Evolutionary conservation across 2,113 vertebrate species (phyloP).

Genomic region (Lophotis ruficrista): DNA sequence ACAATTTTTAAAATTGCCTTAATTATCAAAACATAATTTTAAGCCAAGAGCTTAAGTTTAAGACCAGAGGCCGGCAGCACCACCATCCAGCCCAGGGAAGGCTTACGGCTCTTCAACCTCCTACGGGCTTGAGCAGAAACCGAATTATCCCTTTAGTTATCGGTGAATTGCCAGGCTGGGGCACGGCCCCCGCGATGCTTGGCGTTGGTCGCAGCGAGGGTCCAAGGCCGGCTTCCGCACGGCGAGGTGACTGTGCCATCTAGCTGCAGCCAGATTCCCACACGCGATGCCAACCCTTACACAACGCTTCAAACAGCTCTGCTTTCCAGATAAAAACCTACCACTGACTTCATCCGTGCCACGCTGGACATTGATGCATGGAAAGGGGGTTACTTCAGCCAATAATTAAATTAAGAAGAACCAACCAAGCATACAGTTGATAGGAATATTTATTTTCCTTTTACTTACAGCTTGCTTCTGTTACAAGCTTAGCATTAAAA

Average conservation of each 20-base stretch:
- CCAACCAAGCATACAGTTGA: not conserved
- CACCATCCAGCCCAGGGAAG: not conserved
- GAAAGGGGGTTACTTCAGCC: not conserved
- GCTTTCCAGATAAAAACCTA: not conserved
- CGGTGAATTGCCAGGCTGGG: fast-evolving
- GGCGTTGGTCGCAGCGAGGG: too few relatives aligned
- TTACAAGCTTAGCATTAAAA: not conserved
- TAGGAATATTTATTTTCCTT: not conserved
- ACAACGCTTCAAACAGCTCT: fast-evolving
- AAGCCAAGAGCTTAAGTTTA: not conserved
- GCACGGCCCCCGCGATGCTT: fast-evolving
- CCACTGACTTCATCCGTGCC: fast-evolving
- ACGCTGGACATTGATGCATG: fast-evolving
- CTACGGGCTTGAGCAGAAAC: not conserved
- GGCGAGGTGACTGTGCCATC: not conserved
- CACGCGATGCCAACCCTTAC: fast-evolving
- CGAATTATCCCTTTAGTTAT: fast-evolving
- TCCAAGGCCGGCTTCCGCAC: fast-evolving
- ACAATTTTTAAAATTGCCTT: fast-evolving
- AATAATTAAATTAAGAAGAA: not conserved
- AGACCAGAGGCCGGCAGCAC: too few relatives aligned
- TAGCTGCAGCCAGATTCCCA: not conserved
- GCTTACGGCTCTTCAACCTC: not conserved
- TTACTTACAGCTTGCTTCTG: not conserved
- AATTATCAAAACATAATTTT: fast-evolving